Evolutionary conservation across 2,888 invertebrate species (phyloP).

Genomic region (Drosophila nigricruria): DNA sequence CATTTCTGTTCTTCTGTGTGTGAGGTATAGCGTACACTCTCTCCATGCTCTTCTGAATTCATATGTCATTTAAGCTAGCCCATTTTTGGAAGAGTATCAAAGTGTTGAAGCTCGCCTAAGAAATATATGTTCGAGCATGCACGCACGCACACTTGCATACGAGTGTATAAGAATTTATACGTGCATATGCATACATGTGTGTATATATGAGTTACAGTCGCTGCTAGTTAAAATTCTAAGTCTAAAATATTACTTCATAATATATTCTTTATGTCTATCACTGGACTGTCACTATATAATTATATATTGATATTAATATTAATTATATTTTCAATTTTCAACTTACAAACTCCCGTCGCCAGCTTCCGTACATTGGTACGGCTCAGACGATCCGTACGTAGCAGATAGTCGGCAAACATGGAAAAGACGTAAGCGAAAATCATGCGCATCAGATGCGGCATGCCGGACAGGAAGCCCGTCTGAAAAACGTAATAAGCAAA

Average conservation of each 20-base stretch:
- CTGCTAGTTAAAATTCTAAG: background rate
- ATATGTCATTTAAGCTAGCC: background rate
- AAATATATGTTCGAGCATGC: background rate
- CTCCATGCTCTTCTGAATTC: background rate
- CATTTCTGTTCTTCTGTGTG: background rate
- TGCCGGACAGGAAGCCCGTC: slow-evolving; percentile 88
- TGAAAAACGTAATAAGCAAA: slow-evolving; percentile 27
- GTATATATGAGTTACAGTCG: background rate
- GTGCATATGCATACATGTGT: background rate
- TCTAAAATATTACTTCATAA: background rate
- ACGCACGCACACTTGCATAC: background rate
- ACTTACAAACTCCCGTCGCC: slow-evolving; percentile 87
- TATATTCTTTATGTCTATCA: background rate
- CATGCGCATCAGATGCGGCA: slow-evolving; percentile 88
- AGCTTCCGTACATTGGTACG: slow-evolving; percentile 88
- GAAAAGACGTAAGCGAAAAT: slow-evolving; percentile 87
- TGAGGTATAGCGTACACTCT: background rate
- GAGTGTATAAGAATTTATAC: background rate
- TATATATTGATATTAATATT: background rate
- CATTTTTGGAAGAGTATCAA: background rate
- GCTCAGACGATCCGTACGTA: slow-evolving; percentile 87
- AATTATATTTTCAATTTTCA: background rate
- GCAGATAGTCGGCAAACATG: slow-evolving; percentile 87
- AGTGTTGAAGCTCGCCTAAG: background rate
- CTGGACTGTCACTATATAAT: background rate